phyloP scores from a whole-genome alignment of 2,888 invertebrate species.

The Abrostola tripartita region DNA sequence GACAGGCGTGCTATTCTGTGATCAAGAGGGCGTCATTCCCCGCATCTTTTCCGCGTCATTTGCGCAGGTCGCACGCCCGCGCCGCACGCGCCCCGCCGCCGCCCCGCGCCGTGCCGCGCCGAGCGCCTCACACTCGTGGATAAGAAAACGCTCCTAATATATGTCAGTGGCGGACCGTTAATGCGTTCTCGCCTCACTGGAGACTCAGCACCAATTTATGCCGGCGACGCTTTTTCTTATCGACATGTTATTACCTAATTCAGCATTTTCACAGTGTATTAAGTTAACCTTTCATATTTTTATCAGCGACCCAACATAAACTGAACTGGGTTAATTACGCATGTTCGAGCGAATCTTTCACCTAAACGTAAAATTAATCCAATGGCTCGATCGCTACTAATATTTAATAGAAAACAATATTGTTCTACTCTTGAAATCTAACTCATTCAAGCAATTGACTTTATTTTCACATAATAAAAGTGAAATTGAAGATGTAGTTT shows the following conservation, averaged over 20 bases:
- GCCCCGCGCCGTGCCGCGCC: conserved; percentile 31
- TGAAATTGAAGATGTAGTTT: not conserved
- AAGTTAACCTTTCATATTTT: conserved; percentile 70
- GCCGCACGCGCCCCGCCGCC: conserved; percentile 43
- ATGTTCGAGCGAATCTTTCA: conserved; percentile 25
- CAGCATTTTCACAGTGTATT: conserved; percentile 77
- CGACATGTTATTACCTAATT: conserved; percentile 79
- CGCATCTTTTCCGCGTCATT: conserved; percentile 84
- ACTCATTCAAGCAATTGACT: no score
- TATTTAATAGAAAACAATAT: not conserved
- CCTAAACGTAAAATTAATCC: conserved; percentile 19
- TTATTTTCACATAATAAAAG: no score
- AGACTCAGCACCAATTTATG: conserved; percentile 79
- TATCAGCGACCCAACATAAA: conserved; percentile 52
- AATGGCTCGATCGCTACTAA: not conserved
- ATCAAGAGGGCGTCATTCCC: conserved; percentile 76
- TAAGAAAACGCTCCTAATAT: conserved; percentile 69
- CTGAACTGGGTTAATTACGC: conserved; percentile 49
- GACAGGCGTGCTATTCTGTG: conserved; percentile 66
- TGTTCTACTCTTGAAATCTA: no score
- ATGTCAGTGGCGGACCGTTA: conserved; percentile 71
- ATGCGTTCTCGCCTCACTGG: conserved; percentile 77
- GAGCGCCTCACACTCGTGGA: conserved; percentile 55
- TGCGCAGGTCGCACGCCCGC: conserved; percentile 67
- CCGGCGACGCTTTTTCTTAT: conserved; percentile 78